Evolutionary conservation across 2,797 vertebrate species (phyloP).

Genomic region (Clarias fuscus): DNA sequence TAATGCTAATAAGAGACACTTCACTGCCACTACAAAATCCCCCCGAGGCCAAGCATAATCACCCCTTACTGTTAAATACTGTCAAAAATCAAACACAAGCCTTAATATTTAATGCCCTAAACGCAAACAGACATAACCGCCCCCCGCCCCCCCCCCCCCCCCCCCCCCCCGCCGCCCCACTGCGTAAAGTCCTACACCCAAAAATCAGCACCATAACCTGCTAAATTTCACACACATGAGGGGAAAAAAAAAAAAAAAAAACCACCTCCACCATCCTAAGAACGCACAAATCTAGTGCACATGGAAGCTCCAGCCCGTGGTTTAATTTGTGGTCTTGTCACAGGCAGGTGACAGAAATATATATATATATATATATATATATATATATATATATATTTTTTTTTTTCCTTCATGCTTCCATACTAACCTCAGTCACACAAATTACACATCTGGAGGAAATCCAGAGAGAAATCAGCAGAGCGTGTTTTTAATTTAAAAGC

Average conservation of each 20-base stretch:
- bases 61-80: background rate
- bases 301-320: background rate
- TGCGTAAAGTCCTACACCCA: background rate
- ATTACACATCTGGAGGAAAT: constrained; percentile 14
- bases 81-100: background rate
- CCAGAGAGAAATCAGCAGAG: constrained; percentile 17
- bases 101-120: no score
- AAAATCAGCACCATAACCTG: background rate
- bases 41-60: background rate
- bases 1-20: background rate
- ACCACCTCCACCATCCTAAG: background rate
- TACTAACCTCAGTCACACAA: background rate
- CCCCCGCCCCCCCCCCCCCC: no score
- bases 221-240: background rate
- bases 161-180: no score
- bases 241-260: background rate
- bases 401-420: constrained; percentile 6
- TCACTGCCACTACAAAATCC: background rate
- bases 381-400: background rate
- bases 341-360: background rate
- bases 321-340: background rate
- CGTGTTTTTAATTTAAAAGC: background rate
- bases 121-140: no score
- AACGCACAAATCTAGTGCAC: background rate
- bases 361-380: background rate